Base-by-base conservation (phyloP, 2,113 vertebrate species). In the Oenanthe melanoleuca region DNA sequence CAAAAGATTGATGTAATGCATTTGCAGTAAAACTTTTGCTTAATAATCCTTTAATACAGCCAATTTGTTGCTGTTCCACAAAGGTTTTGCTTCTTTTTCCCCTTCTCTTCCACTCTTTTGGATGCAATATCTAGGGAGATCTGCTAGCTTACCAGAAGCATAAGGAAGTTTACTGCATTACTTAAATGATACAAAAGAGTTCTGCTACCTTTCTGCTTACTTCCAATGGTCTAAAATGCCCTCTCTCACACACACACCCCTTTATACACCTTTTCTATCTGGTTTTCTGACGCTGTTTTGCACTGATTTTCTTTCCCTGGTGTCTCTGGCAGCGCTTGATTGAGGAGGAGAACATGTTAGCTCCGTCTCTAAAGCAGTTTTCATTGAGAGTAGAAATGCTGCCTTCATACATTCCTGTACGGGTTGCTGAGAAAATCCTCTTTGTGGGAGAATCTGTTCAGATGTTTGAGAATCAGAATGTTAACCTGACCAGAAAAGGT, bases 401-500 rank as follows among this genome's bases (percentile, higher is more conserved):
- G 85, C 99, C 99, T 3, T 99, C 99, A 1, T 99, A 99, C 97
- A 99, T 99, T 77, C 99, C 99, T 80, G 97, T 99, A 93, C 97
- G 99, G 8, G 99, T 99, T 80, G 99, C 99, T 24, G 99, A 99
- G 98, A 99, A 99, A 96, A 99, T 99, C 96, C 98, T 99, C 40
- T 99, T 99, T 94, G 99, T 99, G 28, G 99, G 99, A 89, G 99
- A 99, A 93, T 99, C 99, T 3, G 99, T 99, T 53, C 99, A 99
- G 97, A 99, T 99, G 99, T 99, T 99, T 93, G 99, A 99, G 94
- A 99, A 99, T 97, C 99, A 99, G 97, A 99, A 99, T 91, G 98
- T 99, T 93, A 99, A 98, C 94, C 97, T 99, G 44, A 99, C 99
- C 10, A 98, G 98, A 97, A 99, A 99, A 77, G 99, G 99, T 99